These are phyloP conservation scores for Cephus rjabovi DNA, from an alignment of 2,888 invertebrate species.

Conservation along the genomic window DNA sequence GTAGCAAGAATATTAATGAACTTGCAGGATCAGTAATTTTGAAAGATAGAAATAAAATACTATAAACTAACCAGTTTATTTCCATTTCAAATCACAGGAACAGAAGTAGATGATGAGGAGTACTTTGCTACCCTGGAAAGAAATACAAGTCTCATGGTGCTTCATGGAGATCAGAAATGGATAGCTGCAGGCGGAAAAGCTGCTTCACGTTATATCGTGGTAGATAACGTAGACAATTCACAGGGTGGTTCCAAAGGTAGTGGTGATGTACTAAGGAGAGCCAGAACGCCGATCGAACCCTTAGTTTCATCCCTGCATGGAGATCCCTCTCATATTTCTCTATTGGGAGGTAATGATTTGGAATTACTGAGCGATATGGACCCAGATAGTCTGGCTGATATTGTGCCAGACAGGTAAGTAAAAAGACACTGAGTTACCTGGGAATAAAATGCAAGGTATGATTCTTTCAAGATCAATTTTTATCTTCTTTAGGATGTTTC, in stretches of 20 bases:
- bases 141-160: conserved; percentile 87
- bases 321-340: conserved; percentile 86
- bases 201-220: conserved; percentile 57
- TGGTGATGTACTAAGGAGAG: conserved; percentile 40
- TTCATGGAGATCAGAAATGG: conserved; percentile 84
- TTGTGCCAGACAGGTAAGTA: conserved; percentile 78
- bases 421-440: conserved; percentile 62
- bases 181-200: conserved; percentile 62
- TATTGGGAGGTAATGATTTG: conserved; percentile 85
- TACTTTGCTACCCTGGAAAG: conserved; percentile 92
- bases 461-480: background rate
- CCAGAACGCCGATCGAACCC: conserved; percentile 52
- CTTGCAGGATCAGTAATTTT: background rate
- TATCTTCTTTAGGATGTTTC: conserved; percentile 70
- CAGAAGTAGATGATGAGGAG: conserved; percentile 95
- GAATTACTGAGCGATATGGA: conserved; percentile 91
- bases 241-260: conserved; percentile 44
- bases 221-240: conserved; percentile 47
- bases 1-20: background rate
- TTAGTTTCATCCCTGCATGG: conserved; percentile 58
- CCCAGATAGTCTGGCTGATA: conserved; percentile 87
- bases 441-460: background rate
- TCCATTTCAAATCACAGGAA: conserved; percentile 67
- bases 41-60: background rate
- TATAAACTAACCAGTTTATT: background rate